Conservation (phyloP, 2,888 invertebrate genomes). For the Gymnosoma rotundatum region DNA sequence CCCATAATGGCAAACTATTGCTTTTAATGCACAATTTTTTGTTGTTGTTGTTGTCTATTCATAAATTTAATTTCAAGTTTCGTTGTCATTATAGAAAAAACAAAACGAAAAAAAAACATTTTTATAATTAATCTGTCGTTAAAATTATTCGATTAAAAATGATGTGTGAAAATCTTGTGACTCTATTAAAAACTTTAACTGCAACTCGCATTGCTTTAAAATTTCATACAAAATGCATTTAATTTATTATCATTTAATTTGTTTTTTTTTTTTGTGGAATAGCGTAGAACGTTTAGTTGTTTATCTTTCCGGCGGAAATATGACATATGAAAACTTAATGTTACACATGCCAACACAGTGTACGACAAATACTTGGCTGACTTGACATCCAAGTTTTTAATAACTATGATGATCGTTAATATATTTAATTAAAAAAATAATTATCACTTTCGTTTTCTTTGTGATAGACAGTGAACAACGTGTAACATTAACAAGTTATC, state of each 20-base stretch:
- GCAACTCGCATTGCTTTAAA: slow-evolving; percentile 33
- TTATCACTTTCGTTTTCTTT: slow-evolving; percentile 55
- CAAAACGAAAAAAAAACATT: not conserved
- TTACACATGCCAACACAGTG: not conserved
- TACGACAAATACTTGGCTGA: slow-evolving; percentile 1
- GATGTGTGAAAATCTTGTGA: slow-evolving; percentile 6
- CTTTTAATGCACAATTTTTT: not conserved
- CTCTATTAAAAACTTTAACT: slow-evolving; percentile 33
- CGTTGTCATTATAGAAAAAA: not conserved
- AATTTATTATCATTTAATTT: slow-evolving; percentile 58
- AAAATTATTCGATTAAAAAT: slow-evolving; percentile 11
- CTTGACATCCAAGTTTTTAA: slow-evolving; percentile 1
- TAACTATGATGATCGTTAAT: slow-evolving; percentile 19
- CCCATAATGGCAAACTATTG: not conserved
- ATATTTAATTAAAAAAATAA: slow-evolving; percentile 41
- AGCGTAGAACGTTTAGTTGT: slow-evolving; percentile 22
- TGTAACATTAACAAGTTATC: slow-evolving; percentile 27
- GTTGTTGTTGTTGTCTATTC: not conserved
- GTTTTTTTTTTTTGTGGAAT: not conserved
- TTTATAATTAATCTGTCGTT: slow-evolving; percentile 41
- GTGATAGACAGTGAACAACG: not conserved
- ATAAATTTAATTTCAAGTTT: slow-evolving; percentile 7
- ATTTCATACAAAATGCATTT: slow-evolving; percentile 20
- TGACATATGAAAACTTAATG: slow-evolving; percentile 51
- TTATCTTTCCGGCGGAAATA: slow-evolving; percentile 62